Evolutionary conservation across 1,140 invertebrate species (phyloP), one percentile per base, ranked within the genome.

Genomic region (Chironomus striatipennis): DNA sequence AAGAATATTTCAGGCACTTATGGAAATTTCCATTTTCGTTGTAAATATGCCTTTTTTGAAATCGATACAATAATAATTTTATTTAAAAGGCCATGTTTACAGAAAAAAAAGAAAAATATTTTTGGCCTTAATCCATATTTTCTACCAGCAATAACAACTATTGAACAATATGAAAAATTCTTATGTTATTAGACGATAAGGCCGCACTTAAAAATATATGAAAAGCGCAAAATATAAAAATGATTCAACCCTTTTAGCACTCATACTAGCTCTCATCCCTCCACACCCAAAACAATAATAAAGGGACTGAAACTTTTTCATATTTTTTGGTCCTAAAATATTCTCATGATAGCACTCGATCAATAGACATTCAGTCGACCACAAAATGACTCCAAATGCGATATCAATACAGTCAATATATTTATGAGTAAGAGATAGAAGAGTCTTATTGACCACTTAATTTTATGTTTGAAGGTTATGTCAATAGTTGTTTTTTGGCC

Each of bases 361-460:
- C 47, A 57, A 57, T 57, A n/a, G 47, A 5, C n/a, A 57, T 57
- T 57, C n/a, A n/a, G 12, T 57, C 47, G n/a, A 57, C 47, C 47
- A 57, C 47, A 57, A 57, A 57, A 57, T 15, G 47, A 15, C 47
- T 57, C n/a, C n/a, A 57, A 57, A 57, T 57, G 47, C 47, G 47
- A 57, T n/a, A 57, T 57, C 47, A 15, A 34, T 34, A 34, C 24
- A 47, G 43, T 47, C 43, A 47, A 47, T 47, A 47, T 47, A 57
- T 57, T 12, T 12, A 5, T 57, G 4, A 10, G n/a, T 57, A 15
- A 57, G n/a, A n/a, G 4, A 57, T n/a, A 57, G 43, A 47, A 9
- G 15, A 47, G 1, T 47, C 15, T 47, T 10, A 10, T 47, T 47
- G 43, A 47, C 8, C 15, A 47, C 15, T 47, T 15, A 47, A 47